These are phyloP conservation scores for Synanthedon vespiformis DNA, from an alignment of 2,888 invertebrate genomes.

Conservation along the genomic window DNA sequence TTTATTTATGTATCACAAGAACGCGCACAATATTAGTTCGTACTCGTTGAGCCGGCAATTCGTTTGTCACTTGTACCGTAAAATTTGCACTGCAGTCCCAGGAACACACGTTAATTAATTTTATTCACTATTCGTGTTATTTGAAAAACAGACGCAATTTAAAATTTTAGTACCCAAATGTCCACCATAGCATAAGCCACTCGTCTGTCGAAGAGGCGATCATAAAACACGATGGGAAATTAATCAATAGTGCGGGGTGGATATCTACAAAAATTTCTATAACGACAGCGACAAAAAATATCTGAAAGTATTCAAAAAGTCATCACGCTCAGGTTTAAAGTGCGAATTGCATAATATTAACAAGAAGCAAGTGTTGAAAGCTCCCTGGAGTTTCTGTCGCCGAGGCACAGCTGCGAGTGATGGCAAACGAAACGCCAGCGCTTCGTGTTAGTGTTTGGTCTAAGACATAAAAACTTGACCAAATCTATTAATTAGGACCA, in stretches of 20 bases:
- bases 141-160: background rate
- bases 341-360: too few relatives aligned
- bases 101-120: background rate
- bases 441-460: background rate
- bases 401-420: constrained; percentile 15
- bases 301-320: too few relatives aligned
- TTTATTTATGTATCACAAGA: background rate
- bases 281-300: too few relatives aligned
- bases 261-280: too few relatives aligned
- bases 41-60: constrained; percentile 2
- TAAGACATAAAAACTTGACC: background rate
- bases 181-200: too few relatives aligned
- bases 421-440: constrained; percentile 10
- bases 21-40: background rate
- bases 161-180: background rate
- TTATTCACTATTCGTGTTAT: background rate
- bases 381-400: constrained; percentile 2
- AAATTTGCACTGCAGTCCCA: constrained; percentile 2
- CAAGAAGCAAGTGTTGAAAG: constrained; percentile 5
- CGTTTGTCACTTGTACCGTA: constrained; percentile 6
- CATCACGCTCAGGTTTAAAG: too few relatives aligned
- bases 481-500: background rate
- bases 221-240: too few relatives aligned
- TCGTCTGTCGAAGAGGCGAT: too few relatives aligned
- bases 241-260: too few relatives aligned